Evolutionary conservation across 2,113 vertebrate species (phyloP), one percentile per base, ranked within the genome.

Genomic region (Zapus hudsonius): DNA sequence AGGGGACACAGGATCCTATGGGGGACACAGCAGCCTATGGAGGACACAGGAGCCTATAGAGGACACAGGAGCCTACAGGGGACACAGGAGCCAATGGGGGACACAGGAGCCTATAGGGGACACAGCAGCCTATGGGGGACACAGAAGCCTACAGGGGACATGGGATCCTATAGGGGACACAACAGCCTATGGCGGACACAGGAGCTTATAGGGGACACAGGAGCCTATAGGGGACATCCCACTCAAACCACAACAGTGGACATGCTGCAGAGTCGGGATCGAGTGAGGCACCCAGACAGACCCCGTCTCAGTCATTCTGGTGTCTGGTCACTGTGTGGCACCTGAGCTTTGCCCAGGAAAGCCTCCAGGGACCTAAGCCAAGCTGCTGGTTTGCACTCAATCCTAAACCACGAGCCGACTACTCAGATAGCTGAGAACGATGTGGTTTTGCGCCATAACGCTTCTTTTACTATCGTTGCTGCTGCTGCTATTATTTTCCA

Each of bases 401-500:
- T 76, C 25, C 23, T 66, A 3, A 78, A 36, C 66, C 61, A 10
- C 33, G 4, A 63, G 72, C 66, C 40, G 66, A 42, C 20, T 29
- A 11, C 27, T 72, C 27, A 3, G 63, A 31, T 55, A 52, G 11
- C 5, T 36, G 63, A 69, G 73, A 81, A 59, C 57, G 67, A 59
- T 42, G 69, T 76, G 31, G 38, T 76, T 85, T 44, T n/a, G 40
- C 2, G 9, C 69, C 79, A 57, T 17, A 23, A 66, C 40, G 23
- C 52, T 59, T 52, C 55, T 88, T 66, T 85, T 95, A 86, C 92
- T 55, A 52, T 55, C 69, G n/a, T 74, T 19, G 6, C 61, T 84
- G 80, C 8, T 67, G 64, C 90, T 67, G 38, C 25, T 72, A 63
- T 74, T 22, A 36, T 78, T 96, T 96, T 64, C 87, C 52, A 76